phyloP scores from a whole-genome alignment of 2,888 invertebrate species.

The Achlya flavicornis region DNA sequence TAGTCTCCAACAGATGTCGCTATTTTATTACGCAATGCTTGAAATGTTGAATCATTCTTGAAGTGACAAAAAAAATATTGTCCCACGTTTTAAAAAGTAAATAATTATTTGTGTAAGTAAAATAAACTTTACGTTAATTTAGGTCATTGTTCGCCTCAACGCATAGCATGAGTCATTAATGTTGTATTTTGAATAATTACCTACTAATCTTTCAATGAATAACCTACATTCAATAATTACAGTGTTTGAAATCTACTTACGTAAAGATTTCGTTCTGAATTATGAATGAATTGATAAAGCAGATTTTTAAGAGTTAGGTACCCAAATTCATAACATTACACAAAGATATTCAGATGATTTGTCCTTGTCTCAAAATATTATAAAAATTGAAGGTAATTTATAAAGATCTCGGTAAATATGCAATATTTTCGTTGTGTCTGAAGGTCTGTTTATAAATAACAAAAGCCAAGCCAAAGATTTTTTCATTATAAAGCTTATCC shows the following conservation, averaged over 20 bases:
- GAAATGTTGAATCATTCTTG: neutral
- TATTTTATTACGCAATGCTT: neutral
- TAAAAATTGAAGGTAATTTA: too few species aligned
- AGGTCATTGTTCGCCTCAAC: neutral
- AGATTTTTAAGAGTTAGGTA: too few species aligned
- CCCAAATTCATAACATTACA: too few species aligned
- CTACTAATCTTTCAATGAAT: neutral
- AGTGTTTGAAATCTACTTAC: neutral
- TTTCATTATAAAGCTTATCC: too few species aligned
- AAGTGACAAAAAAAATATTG: neutral
- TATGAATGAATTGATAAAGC: too few species aligned
- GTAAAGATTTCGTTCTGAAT: neutral
- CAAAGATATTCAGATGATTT: neutral
- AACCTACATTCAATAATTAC: neutral
- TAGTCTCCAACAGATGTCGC: neutral
- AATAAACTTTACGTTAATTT: neutral
- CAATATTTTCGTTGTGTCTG: too few species aligned
- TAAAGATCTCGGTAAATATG: too few species aligned
- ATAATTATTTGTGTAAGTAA: too few species aligned
- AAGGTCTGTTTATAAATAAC: too few species aligned
- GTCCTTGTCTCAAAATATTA: neutral
- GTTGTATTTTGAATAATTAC: neutral
- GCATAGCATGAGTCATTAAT: neutral
- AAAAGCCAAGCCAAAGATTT: too few species aligned
- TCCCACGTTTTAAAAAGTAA: too few species aligned